Evolutionary conservation across 2,113 vertebrate genomes (phyloP).

Genomic region (Bos javanicus): DNA sequence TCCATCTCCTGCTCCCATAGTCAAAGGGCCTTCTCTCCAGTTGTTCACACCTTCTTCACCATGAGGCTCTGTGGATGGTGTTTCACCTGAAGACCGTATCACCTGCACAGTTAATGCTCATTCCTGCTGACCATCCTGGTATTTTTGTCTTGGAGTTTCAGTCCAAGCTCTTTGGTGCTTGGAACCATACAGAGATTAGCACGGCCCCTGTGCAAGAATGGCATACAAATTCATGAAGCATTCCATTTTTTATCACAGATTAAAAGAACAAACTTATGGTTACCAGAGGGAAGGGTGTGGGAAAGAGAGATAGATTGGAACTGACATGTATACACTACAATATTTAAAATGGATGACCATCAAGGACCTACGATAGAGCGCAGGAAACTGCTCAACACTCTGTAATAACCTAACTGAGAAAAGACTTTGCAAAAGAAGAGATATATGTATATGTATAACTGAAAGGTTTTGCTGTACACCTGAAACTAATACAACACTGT

Average conservation of each 20-base stretch:
- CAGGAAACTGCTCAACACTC: background rate
- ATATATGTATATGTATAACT: background rate
- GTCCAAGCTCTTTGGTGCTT: background rate
- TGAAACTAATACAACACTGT: background rate
- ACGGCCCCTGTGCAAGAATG: background rate
- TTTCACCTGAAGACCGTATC: background rate
- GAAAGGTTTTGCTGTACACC: background rate
- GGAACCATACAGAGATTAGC: background rate
- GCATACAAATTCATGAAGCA: background rate
- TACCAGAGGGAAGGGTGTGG: background rate
- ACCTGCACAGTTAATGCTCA: background rate
- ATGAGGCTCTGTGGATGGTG: background rate
- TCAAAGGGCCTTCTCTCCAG: background rate
- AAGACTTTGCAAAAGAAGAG: background rate
- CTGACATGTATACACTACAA: background rate
- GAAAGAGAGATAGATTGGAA: background rate
- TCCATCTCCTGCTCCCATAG: background rate
- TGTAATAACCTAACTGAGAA: background rate
- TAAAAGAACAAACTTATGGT: background rate
- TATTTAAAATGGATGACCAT: background rate
- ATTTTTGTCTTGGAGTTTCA: background rate
- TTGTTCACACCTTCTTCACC: background rate
- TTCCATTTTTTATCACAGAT: background rate
- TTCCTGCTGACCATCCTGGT: background rate
- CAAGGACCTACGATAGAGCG: background rate